Evolutionary conservation across 2,888 invertebrate species (phyloP).

Genomic region (Mesorhabditis spiculigera): DNA sequence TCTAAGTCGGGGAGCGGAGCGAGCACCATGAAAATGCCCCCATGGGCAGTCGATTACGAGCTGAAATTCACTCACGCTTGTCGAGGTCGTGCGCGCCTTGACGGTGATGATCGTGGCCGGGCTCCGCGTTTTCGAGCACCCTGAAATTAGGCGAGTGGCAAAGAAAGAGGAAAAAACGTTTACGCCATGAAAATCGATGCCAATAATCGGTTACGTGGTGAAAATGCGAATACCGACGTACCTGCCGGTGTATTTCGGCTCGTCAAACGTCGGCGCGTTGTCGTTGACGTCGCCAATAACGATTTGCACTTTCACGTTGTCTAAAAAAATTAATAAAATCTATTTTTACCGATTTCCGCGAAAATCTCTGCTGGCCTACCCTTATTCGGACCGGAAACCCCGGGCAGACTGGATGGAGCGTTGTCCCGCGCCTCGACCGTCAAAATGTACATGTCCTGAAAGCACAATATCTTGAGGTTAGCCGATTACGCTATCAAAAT

Average conservation of each 20-base stretch:
- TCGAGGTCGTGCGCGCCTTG: conserved; percentile 54
- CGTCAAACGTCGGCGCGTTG: conserved; percentile 91
- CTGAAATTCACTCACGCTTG: conserved; percentile 30
- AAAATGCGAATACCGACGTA: conserved; percentile 30
- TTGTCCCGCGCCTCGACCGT: conserved; percentile 95
- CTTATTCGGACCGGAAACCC: conserved; percentile 50
- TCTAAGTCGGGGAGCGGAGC: too few species aligned
- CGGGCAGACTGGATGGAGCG: conserved; percentile 77
- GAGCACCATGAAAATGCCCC: too few species aligned
- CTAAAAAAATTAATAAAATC: conserved; percentile 20
- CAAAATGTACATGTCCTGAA: conserved; percentile 83
- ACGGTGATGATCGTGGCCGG: conserved; percentile 35
- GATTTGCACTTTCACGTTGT: conserved; percentile 85
- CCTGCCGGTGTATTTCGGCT: conserved; percentile 33
- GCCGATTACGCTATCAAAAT: neutral
- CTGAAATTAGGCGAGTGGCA: conserved; percentile 4
- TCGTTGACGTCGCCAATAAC: conserved; percentile 97
- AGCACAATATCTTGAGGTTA: neutral
- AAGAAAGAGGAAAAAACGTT: neutral
- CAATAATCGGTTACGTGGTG: conserved; percentile 26
- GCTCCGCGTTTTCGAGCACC: conserved; percentile 36
- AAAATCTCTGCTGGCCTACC: conserved; percentile 25
- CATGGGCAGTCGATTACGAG: too few species aligned
- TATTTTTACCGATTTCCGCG: neutral
- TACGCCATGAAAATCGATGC: neutral